Percentiles rank a stretch among this genome's conserved stretches.
These are phyloP conservation scores for Rissa tridactyla DNA, from an alignment of 2,113 vertebrate species.

Conservation along the genomic window DNA sequence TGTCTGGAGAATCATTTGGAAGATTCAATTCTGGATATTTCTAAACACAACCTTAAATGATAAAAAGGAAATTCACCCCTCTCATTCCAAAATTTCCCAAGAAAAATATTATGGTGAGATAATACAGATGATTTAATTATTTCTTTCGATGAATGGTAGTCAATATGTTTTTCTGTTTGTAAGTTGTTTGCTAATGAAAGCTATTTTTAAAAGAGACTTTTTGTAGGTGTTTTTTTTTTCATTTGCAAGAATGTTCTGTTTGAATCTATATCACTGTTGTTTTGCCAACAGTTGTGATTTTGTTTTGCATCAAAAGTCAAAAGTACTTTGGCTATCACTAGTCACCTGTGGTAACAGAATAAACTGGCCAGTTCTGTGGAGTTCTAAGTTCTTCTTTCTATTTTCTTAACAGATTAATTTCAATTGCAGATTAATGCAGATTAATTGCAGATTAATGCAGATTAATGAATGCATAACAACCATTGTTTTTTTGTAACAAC, in stretches of 20 bases:
- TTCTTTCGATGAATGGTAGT: background rate
- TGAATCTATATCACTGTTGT: background rate
- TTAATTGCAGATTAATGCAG: too few species aligned
- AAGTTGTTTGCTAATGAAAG: background rate
- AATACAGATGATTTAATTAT: background rate
- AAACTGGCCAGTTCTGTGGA: background rate
- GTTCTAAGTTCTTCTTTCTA: background rate
- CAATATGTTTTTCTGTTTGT: background rate
- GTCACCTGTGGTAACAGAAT: background rate
- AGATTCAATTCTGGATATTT: background rate
- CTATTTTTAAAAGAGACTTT: background rate
- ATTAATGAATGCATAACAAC: background rate
- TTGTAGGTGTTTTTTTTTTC: background rate
- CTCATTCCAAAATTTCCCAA: background rate
- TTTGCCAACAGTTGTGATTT: background rate
- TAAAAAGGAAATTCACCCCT: background rate
- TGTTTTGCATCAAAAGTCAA: background rate
- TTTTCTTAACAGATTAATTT: background rate
- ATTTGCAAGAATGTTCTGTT: background rate
- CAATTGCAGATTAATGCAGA: background rate
- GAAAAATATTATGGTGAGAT: background rate
- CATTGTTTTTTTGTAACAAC: background rate
- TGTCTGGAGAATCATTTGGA: background rate
- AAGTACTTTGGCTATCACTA: background rate
- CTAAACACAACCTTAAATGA: background rate